Evolutionary conservation across 2,797 vertebrate species (phyloP).

Genomic region (Peromyscus eremicus): DNA sequence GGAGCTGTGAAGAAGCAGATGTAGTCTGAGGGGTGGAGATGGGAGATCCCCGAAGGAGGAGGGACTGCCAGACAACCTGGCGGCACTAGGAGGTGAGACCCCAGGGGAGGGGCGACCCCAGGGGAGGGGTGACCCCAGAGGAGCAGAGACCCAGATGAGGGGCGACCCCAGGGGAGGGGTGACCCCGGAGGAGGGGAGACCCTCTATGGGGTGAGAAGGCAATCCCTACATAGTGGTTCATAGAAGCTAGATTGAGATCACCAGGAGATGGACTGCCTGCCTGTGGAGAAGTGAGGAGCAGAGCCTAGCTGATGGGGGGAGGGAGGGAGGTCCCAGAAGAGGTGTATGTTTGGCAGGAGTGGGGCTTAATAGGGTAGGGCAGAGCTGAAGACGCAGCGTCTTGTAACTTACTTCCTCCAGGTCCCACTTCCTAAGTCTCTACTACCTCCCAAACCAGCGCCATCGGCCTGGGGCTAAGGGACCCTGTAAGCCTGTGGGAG

Average conservation of each 20-base stretch:
- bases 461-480: too few species aligned
- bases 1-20: neutral
- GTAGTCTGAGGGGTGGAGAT: neutral
- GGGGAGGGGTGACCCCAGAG: neutral
- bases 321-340: neutral
- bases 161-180: neutral
- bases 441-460: neutral
- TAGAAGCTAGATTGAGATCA: neutral
- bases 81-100: neutral
- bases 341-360: neutral
- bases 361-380: neutral
- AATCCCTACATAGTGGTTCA: neutral
- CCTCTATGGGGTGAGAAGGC: neutral
- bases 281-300: too few species aligned
- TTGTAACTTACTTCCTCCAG: neutral
- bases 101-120: neutral
- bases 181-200: neutral
- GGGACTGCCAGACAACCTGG: neutral
- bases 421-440: neutral
- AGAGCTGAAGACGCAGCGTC: neutral
- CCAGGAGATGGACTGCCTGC: neutral
- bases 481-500: neutral
- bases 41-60: neutral
- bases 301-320: neutral
- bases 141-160: neutral